Evolutionary conservation across 1,140 invertebrate genomes (phyloP).

Genomic region (Penaeus japonicus): DNA sequence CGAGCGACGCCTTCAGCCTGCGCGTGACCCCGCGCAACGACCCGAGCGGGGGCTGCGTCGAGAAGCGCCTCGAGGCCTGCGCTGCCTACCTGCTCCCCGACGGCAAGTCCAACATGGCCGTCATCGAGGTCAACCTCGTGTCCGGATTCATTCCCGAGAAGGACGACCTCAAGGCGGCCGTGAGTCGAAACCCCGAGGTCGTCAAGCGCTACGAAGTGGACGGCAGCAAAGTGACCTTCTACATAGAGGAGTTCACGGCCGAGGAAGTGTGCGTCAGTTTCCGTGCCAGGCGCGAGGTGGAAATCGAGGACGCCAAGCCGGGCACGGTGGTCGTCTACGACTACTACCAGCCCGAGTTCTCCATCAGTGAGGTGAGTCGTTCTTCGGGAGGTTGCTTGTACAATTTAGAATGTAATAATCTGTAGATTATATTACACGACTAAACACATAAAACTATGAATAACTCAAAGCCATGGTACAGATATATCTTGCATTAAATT

Average conservation of each 20-base stretch:
- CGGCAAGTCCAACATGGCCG: conserved; percentile 55
- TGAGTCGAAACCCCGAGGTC: neutral
- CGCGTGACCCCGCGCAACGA: neutral
- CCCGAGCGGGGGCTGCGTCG: neutral
- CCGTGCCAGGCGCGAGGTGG: too few relatives aligned
- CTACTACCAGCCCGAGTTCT: too few relatives aligned
- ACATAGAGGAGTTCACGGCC: conserved; percentile 65
- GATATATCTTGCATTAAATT: too few relatives aligned
- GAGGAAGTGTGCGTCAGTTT: conserved; percentile 65
- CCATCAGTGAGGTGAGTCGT: too few relatives aligned
- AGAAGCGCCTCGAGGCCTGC: conserved; percentile 16
- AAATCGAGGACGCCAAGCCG: too few relatives aligned
- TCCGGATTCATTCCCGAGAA: conserved; percentile 51
- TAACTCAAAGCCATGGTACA: too few relatives aligned
- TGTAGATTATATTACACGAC: too few relatives aligned
- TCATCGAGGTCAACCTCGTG: conserved; percentile 57
- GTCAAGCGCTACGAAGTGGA: conserved; percentile 65
- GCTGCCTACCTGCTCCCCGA: conserved; percentile 21
- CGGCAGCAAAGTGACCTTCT: conserved; percentile 64
- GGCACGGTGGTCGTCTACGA: too few relatives aligned
- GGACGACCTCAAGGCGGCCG: conserved; percentile 13
- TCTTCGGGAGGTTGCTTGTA: too few relatives aligned
- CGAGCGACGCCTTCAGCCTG: neutral
- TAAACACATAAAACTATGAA: too few relatives aligned
- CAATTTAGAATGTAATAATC: too few relatives aligned